Evolutionary conservation across 2,113 vertebrate genomes (phyloP), one percentile per base, ranked within the genome.

Genomic region (Enhydra lutris): DNA sequence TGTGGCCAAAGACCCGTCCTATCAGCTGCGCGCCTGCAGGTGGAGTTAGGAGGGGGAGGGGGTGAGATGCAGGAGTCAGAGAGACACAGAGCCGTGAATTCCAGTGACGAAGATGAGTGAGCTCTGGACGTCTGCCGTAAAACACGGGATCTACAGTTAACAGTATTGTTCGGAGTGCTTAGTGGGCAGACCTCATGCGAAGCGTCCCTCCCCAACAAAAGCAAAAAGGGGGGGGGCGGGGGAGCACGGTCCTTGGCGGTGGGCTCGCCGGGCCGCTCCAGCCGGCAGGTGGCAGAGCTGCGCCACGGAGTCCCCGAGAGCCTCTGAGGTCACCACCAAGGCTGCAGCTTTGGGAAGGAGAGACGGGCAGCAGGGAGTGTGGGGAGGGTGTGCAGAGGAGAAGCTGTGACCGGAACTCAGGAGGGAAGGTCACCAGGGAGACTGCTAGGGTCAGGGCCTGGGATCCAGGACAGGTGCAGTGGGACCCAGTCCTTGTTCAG

Each of bases 201-300:
- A 36, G 52, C n/a, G 67, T n/a, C 45, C 76, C 67, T 39, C 45
- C 34, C 7, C 63, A n/a, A 14, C 4, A 88, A 3, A 3, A 81
- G 50, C 23, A 24, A 14, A 67, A 52, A 61, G 73, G 42, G 50
- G n/a, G 73, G 42, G 50, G n/a, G 73, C 31, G 50, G 18, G 29
- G 18, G 61, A 57, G 34, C 4, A 20, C 6, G 1, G 17, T 13
- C 20, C 24, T 42, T 8, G 39, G 57, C 0, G 31, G 89, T n/a
- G 5, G 50, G 36, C 17, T 39, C 1, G 1, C 4, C 15, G 17
- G 52, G 52, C 52, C 52, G 0, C 52, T 55, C 5, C 52, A 31
- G 50, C 52, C 97, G 89, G 91, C 96, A 97, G 97, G 47, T 93
- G 97, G 97, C 94, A 95, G 90, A 52, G 85, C 45, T 0, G 47